These are phyloP conservation scores for Grantiella picta DNA, from an alignment of 2,113 vertebrate species.

Conservation along the genomic window DNA sequence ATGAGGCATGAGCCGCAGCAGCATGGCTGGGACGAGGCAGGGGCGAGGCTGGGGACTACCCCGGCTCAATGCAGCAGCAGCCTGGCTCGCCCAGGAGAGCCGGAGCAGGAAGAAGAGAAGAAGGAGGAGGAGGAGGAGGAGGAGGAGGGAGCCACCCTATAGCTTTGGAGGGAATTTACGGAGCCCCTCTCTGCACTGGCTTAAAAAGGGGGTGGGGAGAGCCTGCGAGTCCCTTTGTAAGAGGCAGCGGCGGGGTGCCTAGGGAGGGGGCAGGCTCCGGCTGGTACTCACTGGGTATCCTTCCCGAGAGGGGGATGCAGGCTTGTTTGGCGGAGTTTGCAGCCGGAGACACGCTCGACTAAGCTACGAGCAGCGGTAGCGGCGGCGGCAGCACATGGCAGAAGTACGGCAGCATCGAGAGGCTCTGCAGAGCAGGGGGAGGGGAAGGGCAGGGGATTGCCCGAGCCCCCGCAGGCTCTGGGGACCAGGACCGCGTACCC, in stretches of 20 bases:
- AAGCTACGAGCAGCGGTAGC: conserved; percentile 43
- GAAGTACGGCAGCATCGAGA: conserved; percentile 54
- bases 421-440: conserved; percentile 33
- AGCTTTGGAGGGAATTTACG: conserved; percentile 33
- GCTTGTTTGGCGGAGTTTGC: conserved; percentile 66
- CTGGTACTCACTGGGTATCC: conserved; percentile 68
- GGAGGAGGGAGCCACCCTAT: not conserved
- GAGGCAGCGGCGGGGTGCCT: not conserved
- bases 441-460: not conserved
- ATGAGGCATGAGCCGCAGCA: not conserved
- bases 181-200: not conserved
- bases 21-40: conserved; percentile 25
- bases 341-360: conserved; percentile 69
- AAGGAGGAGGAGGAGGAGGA: too few relatives aligned
- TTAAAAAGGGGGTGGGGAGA: conserved; percentile 21
- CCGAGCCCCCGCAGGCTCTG: not conserved
- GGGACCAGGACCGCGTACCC: not conserved
- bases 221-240: not conserved
- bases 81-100: not conserved
- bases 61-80: conserved; percentile 38
- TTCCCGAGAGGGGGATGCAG: conserved; percentile 39
- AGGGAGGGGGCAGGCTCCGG: not conserved
- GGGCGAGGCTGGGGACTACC: conserved; percentile 33
- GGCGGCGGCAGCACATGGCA: conserved; percentile 67
- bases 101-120: not conserved